These are phyloP conservation scores for Macrotrachela quadricornifera DNA, from an alignment of 1,140 invertebrate species.

Conservation along the genomic window DNA sequence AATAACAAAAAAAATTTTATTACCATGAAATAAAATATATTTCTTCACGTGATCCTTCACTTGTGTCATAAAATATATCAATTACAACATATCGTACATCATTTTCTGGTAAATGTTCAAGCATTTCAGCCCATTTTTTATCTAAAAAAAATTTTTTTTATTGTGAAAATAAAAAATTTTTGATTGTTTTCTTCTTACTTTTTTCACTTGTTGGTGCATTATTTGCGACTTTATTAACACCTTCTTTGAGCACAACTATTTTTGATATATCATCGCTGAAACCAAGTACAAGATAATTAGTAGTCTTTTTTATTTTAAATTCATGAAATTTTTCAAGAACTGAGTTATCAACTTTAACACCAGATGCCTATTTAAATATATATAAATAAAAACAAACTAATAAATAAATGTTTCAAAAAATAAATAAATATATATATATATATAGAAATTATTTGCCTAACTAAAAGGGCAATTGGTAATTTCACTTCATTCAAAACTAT, in stretches of 20 bases:
- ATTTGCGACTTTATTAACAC: background rate
- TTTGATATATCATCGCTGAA: background rate
- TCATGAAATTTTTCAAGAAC: conserved; percentile 7
- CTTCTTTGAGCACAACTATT: conserved; percentile 5
- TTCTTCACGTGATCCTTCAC: conserved; percentile 5
- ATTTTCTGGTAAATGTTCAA: conserved; percentile 4
- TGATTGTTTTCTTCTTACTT: background rate
- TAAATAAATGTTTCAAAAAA: no score
- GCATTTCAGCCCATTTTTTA: conserved; percentile 3
- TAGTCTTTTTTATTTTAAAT: conserved; percentile 7
- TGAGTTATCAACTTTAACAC: conserved; percentile 9
- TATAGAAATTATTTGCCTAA: no score
- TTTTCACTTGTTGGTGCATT: background rate
- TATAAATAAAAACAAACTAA: background rate
- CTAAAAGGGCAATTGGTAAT: no score
- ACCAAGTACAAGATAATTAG: conserved; percentile 7
- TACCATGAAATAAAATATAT: conserved; percentile 7
- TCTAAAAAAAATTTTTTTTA: background rate
- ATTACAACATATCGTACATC: conserved; percentile 8
- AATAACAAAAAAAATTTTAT: background rate
- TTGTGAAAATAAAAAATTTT: no score
- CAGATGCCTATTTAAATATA: conserved; percentile 6
- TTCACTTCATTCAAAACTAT: no score
- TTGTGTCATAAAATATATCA: conserved; percentile 8
- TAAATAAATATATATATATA: no score